phyloP scores from a whole-genome alignment of 53 echinoderm and acorn worm genomes.

The Hippasteria phrygiana region DNA sequence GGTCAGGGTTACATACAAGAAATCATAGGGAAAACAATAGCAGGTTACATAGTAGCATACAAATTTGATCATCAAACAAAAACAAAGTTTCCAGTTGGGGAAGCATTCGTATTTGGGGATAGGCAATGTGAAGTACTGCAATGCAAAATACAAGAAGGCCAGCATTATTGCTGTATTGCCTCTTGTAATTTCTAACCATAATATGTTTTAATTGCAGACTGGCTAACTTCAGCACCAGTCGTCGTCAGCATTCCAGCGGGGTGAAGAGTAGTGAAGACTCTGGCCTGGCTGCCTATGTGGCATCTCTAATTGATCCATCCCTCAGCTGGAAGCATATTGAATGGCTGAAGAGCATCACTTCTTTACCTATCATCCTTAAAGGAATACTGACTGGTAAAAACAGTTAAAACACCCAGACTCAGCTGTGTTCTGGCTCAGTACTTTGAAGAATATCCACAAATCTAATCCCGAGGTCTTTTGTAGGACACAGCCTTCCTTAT shows the following conservation, averaged over 20 bases:
- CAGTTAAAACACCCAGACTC: not conserved
- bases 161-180: no score
- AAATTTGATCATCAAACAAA: no score
- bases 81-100: no score
- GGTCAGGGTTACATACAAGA: no score
- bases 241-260: conserved; percentile 54
- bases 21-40: no score
- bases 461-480: not conserved
- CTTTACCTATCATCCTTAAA: conserved; percentile 82
- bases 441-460: not conserved
- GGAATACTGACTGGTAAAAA: conserved; percentile 89
- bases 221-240: conserved; percentile 67
- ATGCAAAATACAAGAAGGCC: no score
- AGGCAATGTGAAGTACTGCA: no score
- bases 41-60: no score
- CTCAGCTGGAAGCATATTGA: conserved; percentile 83
- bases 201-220: conserved; percentile 60
- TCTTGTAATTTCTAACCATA: not conserved
- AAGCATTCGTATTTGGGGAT: no score
- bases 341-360: conserved; percentile 84
- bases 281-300: conserved; percentile 79
- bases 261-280: conserved; percentile 66
- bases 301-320: conserved; percentile 46
- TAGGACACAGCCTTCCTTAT: not conserved
- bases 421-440: not conserved